phyloP scores from a whole-genome alignment of 53 echinoderm and acorn worm species.

The Zoroaster sp. region DNA sequence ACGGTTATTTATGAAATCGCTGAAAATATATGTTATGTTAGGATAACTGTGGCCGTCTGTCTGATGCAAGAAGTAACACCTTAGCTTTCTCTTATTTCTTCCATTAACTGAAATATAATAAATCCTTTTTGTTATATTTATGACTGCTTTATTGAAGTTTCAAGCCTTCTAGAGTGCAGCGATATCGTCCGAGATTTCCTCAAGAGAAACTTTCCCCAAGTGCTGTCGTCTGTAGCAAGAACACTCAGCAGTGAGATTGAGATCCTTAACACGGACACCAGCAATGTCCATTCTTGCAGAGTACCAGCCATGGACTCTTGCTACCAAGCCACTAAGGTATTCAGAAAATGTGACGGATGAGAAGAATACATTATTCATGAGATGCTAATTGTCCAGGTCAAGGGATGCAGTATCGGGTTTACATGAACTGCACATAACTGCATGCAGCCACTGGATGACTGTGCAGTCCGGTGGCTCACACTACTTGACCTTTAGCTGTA shows the following conservation, averaged over 20 bases:
- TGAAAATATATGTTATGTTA: too few relatives aligned
- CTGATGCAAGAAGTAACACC: too few relatives aligned
- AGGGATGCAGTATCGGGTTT: too few relatives aligned
- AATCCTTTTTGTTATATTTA: neutral
- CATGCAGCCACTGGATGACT: too few relatives aligned
- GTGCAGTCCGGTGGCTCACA: too few relatives aligned
- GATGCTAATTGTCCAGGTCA: too few relatives aligned
- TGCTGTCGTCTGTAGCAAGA: slow-evolving; percentile 15
- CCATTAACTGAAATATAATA: too few relatives aligned
- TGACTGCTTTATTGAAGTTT: slow-evolving; percentile 62
- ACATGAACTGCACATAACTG: too few relatives aligned
- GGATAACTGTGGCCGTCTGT: too few relatives aligned
- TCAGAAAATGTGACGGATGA: neutral
- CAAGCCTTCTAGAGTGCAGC: slow-evolving; percentile 71
- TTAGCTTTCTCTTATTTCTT: too few relatives aligned
- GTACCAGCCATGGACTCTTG: slow-evolving; percentile 2
- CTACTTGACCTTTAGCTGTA: too few relatives aligned
- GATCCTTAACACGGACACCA: neutral
- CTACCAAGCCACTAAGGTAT: slow-evolving; percentile 41
- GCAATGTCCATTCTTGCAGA: neutral
- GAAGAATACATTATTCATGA: neutral
- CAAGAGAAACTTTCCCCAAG: slow-evolving; percentile 36
- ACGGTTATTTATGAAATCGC: too few relatives aligned
- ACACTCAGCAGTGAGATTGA: neutral
- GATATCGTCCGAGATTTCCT: slow-evolving; percentile 39